phyloP scores from a whole-genome alignment of 2,113 vertebrate species.

The Chinchilla lanigera region DNA sequence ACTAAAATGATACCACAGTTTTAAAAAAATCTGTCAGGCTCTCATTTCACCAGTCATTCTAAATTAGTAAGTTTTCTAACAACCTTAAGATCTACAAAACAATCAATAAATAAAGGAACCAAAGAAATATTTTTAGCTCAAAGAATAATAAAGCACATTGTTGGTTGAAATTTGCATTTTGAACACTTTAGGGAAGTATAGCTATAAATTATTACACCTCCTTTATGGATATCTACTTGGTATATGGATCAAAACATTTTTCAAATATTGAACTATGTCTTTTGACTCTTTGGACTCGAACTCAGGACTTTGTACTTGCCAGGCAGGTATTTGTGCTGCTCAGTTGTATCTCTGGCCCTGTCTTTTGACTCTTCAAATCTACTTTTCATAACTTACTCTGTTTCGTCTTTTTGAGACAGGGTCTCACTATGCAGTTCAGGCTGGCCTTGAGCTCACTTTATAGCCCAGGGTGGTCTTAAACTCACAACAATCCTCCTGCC shows the following conservation, averaged over 20 bases:
- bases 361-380: slow-evolving; percentile 42
- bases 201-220: not conserved
- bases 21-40: not conserved
- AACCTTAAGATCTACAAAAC: slow-evolving; percentile 22
- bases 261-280: not conserved
- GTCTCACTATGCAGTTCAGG: too few relatives aligned
- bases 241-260: not conserved
- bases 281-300: not conserved
- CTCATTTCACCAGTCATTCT: slow-evolving; percentile 25
- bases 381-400: slow-evolving; percentile 44
- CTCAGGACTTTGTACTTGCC: too few relatives aligned
- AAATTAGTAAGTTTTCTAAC: slow-evolving; percentile 37
- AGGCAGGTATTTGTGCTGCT: too few relatives aligned
- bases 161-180: not conserved
- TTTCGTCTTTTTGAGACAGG: too few relatives aligned
- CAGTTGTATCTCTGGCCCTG: not conserved
- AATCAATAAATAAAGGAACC: not conserved
- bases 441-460: too few relatives aligned
- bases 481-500: too few relatives aligned
- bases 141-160: not conserved
- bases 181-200: not conserved
- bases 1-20: not conserved
- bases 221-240: not conserved
- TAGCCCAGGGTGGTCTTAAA: too few relatives aligned
- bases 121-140: slow-evolving; percentile 51